A percentile compares a stretch with the other conserved stretches of the same genome.
phyloP scores from a whole-genome alignment of 2,113 vertebrate species.

The Eubucco bourcierii region DNA sequence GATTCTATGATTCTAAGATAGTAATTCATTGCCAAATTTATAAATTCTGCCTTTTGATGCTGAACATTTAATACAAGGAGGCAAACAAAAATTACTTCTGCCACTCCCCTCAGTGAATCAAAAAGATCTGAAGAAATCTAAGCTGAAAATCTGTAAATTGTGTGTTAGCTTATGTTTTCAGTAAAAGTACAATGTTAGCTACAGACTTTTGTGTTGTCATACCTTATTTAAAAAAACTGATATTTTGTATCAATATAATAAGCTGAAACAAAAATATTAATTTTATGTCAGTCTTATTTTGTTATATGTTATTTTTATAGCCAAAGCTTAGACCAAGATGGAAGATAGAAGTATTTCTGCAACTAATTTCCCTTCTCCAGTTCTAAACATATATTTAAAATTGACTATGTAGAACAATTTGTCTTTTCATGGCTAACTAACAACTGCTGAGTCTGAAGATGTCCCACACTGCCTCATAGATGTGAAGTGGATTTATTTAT shows the following conservation, averaged over 20 bases:
- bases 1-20: too few relatives aligned
- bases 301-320: neutral
- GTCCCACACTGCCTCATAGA: neutral
- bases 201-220: too few relatives aligned
- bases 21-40: neutral
- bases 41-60: neutral
- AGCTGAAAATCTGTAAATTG: neutral
- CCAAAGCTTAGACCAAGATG: neutral
- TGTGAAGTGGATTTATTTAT: neutral
- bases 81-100: neutral
- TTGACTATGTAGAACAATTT: neutral
- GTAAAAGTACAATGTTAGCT: neutral
- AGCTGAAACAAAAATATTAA: neutral
- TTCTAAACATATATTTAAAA: neutral
- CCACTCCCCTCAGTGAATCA: neutral
- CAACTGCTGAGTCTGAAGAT: neutral
- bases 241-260: neutral
- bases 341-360: neutral
- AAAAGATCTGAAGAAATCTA: neutral
- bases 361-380: neutral
- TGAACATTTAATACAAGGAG: neutral
- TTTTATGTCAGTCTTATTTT: neutral
- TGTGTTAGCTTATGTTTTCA: neutral
- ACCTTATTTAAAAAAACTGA: neutral
- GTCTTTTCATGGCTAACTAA: neutral